A percentile compares a stretch with the other conserved stretches of the same genome.
phyloP scores from a whole-genome alignment of 2,888 invertebrate species.

The Ditula angustiorana region DNA sequence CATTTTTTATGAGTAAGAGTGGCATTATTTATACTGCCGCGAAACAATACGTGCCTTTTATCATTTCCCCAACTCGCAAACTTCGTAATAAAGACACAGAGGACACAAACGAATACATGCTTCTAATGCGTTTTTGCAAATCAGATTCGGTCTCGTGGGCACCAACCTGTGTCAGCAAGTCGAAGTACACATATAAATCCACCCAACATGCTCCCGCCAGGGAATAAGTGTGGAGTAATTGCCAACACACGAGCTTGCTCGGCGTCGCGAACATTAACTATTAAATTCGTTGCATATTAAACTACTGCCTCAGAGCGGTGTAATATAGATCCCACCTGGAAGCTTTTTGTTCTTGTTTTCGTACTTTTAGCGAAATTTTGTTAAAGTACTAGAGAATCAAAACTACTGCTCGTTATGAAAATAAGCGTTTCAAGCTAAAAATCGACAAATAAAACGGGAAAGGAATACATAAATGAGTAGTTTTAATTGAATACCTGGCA shows the following conservation, averaged over 20 bases:
- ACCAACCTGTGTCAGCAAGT: constrained; percentile 68
- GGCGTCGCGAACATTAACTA: constrained; percentile 81
- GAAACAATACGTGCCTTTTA: constrained; percentile 34
- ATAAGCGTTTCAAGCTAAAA: background rate
- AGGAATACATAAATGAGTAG: background rate
- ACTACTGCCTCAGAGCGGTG: constrained; percentile 73
- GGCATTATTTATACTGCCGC: constrained; percentile 32
- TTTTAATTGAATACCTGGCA: background rate
- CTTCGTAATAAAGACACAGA: constrained; percentile 38
- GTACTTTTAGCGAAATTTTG: constrained; percentile 34
- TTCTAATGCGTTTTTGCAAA: constrained; percentile 49
- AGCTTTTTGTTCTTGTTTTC: constrained; percentile 56
- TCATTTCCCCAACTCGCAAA: constrained; percentile 23
- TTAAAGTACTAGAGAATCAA: constrained; percentile 20
- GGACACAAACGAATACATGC: constrained; percentile 37
- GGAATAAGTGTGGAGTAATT: constrained; percentile 82
- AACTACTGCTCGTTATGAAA: constrained; percentile 2
- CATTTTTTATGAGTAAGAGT: constrained; percentile 26
- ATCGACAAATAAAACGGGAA: background rate
- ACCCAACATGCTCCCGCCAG: constrained; percentile 64
- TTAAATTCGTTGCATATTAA: constrained; percentile 85
- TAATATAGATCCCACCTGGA: constrained; percentile 69
- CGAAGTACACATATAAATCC: constrained; percentile 77
- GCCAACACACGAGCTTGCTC: constrained; percentile 72
- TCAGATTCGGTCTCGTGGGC: constrained; percentile 60